Evolutionary conservation across 1,140 invertebrate species (phyloP).

Genomic region (Micrasema longulum): DNA sequence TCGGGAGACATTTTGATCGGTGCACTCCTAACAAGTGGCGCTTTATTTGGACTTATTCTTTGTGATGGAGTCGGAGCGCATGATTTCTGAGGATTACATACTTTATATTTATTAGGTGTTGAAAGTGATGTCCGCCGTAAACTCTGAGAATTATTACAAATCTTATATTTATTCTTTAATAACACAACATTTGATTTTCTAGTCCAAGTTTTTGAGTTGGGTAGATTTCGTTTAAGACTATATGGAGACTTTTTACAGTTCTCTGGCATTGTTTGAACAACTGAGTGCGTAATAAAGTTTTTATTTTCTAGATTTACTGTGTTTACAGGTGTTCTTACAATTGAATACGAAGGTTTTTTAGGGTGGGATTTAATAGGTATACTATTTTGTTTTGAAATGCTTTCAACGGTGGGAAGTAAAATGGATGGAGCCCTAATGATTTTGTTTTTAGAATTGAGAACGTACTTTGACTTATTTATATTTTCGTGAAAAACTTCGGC

Average conservation of each 20-base stretch:
- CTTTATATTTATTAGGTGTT: constrained; percentile 12
- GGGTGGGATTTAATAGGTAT: too few relatives aligned
- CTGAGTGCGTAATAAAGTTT: too few relatives aligned
- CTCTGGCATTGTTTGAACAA: too few relatives aligned
- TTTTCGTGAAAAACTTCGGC: not conserved
- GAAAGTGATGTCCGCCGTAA: not conserved
- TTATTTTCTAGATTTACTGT: too few relatives aligned
- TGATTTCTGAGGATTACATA: not conserved
- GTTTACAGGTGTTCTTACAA: constrained; percentile 45
- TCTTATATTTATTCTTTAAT: constrained; percentile 12
- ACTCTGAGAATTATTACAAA: constrained; percentile 2
- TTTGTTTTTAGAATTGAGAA: constrained; percentile 40
- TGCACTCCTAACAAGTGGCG: not conserved
- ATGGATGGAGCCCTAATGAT: constrained; percentile 22
- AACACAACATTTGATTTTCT: constrained; percentile 30
- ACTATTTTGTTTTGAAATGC: too few relatives aligned
- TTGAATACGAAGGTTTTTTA: constrained; percentile 45
- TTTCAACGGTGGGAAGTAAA: not conserved
- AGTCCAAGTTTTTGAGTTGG: constrained; percentile 34
- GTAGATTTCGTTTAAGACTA: too few relatives aligned
- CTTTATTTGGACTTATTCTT: too few relatives aligned
- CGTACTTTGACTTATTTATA: constrained; percentile 13
- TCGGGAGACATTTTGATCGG: not conserved
- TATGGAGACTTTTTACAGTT: too few relatives aligned
- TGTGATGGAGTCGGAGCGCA: too few relatives aligned